Evolutionary conservation across 2,113 vertebrate genomes (phyloP).

Genomic region (Myocastor coypus): DNA sequence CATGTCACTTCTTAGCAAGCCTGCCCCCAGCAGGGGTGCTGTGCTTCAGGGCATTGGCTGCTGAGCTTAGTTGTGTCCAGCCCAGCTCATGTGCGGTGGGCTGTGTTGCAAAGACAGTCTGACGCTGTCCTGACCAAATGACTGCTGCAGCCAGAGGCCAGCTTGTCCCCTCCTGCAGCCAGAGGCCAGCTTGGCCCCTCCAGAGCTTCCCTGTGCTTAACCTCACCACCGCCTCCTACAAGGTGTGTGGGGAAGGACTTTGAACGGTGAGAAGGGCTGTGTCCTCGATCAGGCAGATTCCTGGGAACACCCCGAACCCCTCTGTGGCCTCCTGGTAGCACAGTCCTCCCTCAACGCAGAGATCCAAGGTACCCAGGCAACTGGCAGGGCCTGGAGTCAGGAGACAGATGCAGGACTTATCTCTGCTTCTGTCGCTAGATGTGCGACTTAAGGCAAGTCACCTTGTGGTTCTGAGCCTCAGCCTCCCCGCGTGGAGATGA

Average conservation of each 20-base stretch:
- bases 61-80: background rate
- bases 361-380: background rate
- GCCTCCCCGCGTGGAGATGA: background rate
- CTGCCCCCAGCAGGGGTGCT: background rate
- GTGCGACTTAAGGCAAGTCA: background rate
- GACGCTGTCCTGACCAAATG: background rate
- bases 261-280: background rate
- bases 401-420: background rate
- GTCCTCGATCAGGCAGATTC: background rate
- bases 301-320: background rate
- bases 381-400: background rate
- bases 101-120: background rate
- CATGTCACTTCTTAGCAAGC: background rate
- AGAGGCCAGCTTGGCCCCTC: background rate
- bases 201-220: background rate
- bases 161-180: background rate
- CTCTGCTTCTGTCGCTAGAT: background rate
- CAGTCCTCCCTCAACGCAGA: fast-evolving
- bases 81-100: too few relatives aligned
- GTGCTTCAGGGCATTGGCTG: background rate
- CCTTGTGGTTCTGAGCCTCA: background rate
- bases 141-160: background rate
- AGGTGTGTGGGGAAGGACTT: background rate
- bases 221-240: background rate
- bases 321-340: background rate